Conservation (phyloP, 2,113 vertebrate species). For the Tetrao urogallus region DNA sequence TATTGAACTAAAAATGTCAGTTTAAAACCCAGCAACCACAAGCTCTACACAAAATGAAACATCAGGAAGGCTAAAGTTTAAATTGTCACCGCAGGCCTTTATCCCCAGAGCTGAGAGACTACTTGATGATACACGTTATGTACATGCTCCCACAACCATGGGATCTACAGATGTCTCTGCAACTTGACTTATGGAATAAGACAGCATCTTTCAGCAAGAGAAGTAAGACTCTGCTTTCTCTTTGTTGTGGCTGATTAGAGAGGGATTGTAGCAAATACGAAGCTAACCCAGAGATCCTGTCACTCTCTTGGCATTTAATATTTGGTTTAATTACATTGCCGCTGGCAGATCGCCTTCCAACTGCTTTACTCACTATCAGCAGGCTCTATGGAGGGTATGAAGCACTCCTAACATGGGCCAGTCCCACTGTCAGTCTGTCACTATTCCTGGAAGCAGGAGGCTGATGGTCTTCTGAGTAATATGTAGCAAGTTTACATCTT, state of each 20-base stretch:
- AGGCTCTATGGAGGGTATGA: not conserved
- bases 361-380: not conserved
- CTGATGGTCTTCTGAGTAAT: not conserved
- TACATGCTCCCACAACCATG: fast-evolving
- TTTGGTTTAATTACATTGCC: not conserved
- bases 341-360: not conserved
- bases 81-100: not conserved
- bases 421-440: not conserved
- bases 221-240: not conserved
- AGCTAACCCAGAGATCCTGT: not conserved
- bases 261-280: not conserved
- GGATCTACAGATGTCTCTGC: fast-evolving
- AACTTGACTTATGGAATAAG: not conserved
- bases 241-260: not conserved
- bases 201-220: not conserved
- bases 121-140: fast-evolving
- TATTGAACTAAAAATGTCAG: not conserved
- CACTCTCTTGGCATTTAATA: not conserved
- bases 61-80: not conserved
- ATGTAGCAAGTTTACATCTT: not conserved
- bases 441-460: not conserved
- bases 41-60: not conserved
- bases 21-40: not conserved
- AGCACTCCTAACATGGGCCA: not conserved
- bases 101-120: not conserved